Evolutionary conservation across 2,113 vertebrate genomes (phyloP), one percentile per base, ranked within the genome.

Genomic region (Mastomys coucha): DNA sequence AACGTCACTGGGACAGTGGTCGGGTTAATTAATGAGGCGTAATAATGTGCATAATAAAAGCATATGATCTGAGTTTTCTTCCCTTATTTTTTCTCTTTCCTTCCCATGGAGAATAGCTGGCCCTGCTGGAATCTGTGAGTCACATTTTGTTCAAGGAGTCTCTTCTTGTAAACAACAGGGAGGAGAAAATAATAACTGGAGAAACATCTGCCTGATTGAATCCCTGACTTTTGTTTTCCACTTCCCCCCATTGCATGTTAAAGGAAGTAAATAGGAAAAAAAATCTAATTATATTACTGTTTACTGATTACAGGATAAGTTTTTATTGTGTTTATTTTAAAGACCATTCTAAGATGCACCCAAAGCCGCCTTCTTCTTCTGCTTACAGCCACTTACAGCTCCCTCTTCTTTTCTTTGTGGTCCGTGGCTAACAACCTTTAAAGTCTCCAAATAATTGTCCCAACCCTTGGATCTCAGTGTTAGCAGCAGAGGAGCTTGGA

Each of bases 11-110:
- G 97, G 98, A 98, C 97, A 94, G 96, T 17, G 94, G 97, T 96
- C 97, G 97, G 98, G 98, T 98, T 99, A 99, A 99, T 99, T 99
- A 99, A 99, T 99, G 98, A 99, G 98, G 98, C 98, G 98, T 98
- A 99, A 99, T 99, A 99, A 99, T 98, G 97, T 94, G 97, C 98
- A 98, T 99, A 99, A 99, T 99, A 99, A 99, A 99, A 98, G 98
- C 98, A 98, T 97, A 98, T 98, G 98, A 99, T 98, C 96, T 97
- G 98, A 97, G 94, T 97, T 97, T 96, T 98, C 98, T 98, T 98
- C 98, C 98, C 98, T 97, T 97, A 63, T 97, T 97, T 98, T 98
- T 98, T 98, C 98, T 98, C 97, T 96, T 96, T 95, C 96, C 91
- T 96, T 96, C 96, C 89, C 97, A 91, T 96, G 97, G 97, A 97